Evolutionary conservation across 2,797 vertebrate genomes (phyloP).

Genomic region (Notolepis coatsorum): DNA sequence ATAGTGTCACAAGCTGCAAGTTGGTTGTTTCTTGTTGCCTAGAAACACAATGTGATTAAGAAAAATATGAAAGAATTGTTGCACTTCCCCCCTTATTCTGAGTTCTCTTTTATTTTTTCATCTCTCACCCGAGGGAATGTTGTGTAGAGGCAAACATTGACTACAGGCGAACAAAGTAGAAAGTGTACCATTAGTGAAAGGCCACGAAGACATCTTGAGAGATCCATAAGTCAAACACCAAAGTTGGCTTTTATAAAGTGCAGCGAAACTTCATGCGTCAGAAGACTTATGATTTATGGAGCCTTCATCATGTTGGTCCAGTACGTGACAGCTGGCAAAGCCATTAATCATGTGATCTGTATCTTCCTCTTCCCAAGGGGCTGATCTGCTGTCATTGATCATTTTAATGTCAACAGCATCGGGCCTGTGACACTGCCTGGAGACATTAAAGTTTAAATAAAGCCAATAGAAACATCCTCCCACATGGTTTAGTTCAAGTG

Average conservation of each 20-base stretch:
- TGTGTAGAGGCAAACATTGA: too few species aligned
- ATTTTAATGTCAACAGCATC: conserved; percentile 69
- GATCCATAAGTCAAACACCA: neutral
- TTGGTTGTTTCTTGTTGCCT: too few species aligned
- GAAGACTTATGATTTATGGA: conserved; percentile 78
- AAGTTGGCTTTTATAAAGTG: conserved; percentile 52
- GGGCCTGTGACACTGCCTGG: conserved; percentile 43
- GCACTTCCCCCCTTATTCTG: too few species aligned
- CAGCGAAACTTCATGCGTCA: conserved; percentile 66
- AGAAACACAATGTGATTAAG: too few species aligned
- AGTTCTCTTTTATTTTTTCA: too few species aligned
- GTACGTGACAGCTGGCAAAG: conserved; percentile 74
- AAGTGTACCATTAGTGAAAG: too few species aligned
- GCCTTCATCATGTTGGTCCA: conserved; percentile 72
- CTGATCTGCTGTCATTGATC: conserved; percentile 78
- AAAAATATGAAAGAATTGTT: too few species aligned
- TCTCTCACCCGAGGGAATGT: too few species aligned
- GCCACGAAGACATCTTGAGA: too few species aligned
- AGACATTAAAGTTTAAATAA: conserved; percentile 72
- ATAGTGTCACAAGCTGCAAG: too few species aligned
- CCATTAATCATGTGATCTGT: conserved; percentile 78
- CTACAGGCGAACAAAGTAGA: too few species aligned
- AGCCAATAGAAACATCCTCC: conserved; percentile 58
- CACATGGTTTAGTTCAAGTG: conserved; percentile 32
- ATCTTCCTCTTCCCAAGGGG: conserved; percentile 71